phyloP scores from a whole-genome alignment of 2,797 vertebrate species.

The Stomatorhinus walkeri region DNA sequence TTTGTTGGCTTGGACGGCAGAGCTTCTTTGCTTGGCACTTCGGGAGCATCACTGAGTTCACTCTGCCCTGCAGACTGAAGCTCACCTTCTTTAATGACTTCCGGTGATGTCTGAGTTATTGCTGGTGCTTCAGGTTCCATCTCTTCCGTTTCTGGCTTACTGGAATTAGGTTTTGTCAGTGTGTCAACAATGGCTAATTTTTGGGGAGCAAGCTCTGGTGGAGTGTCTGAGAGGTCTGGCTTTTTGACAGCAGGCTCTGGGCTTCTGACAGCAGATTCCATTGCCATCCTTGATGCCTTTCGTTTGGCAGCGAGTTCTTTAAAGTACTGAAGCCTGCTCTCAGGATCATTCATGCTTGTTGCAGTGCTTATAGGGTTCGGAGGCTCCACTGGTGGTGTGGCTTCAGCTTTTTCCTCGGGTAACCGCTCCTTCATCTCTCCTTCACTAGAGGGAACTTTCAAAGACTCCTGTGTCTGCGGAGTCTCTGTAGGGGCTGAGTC shows the following conservation, averaged over 20 bases:
- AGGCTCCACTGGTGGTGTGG: constrained; percentile 23
- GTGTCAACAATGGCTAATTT: constrained; percentile 47
- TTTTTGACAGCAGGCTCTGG: constrained; percentile 49
- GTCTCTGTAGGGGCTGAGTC: constrained; percentile 18
- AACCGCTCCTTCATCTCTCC: constrained; percentile 32
- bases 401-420: constrained; percentile 32
- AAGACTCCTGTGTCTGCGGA: constrained; percentile 11
- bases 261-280: constrained; percentile 41
- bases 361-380: constrained; percentile 19
- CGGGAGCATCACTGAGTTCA: constrained; percentile 43
- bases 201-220: constrained; percentile 42
- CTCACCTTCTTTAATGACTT: constrained; percentile 33
- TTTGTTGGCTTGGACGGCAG: constrained; percentile 52
- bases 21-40: constrained; percentile 57
- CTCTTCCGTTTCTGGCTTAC: constrained; percentile 31
- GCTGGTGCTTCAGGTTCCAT: constrained; percentile 42
- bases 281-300: constrained; percentile 50
- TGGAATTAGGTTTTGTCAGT: constrained; percentile 45
- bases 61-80: constrained; percentile 30
- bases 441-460: constrained; percentile 19
- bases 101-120: constrained; percentile 38
- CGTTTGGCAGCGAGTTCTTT: constrained; percentile 59
- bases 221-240: constrained; percentile 26
- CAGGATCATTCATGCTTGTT: constrained; percentile 59
- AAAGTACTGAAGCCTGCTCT: constrained; percentile 60